These are phyloP conservation scores for Merluccius polli DNA, from an alignment of 2,797 vertebrate species.

Conservation along the genomic window DNA sequence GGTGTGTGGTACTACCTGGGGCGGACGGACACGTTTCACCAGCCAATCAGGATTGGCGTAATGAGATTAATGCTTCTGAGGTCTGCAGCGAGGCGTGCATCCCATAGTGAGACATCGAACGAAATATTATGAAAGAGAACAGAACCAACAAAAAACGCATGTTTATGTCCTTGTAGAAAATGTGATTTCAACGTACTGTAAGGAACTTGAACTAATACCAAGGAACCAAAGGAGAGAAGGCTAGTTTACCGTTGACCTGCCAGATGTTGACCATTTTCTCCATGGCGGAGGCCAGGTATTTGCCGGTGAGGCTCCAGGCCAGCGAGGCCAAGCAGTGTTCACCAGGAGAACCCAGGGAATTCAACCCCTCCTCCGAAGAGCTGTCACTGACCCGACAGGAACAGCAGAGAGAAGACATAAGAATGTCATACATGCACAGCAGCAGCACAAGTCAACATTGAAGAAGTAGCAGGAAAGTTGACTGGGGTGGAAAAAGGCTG, in stretches of 20 bases:
- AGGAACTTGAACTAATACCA: background rate
- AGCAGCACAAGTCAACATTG: background rate
- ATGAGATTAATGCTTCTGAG: too few species aligned
- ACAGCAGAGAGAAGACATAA: background rate
- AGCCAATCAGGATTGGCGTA: too few species aligned
- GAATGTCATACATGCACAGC: background rate
- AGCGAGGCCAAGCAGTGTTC: conserved; percentile 85
- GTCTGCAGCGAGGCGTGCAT: too few species aligned
- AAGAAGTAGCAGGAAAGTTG: background rate
- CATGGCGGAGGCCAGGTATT: conserved; percentile 88
- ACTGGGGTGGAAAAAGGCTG: background rate
- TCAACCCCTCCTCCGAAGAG: conserved; percentile 76
- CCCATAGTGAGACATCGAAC: too few species aligned
- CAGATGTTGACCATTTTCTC: conserved; percentile 98
- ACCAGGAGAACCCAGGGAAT: conserved; percentile 80
- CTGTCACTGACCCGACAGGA: conserved; percentile 71
- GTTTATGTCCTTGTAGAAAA: background rate
- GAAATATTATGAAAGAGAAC: too few species aligned
- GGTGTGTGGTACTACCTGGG: too few species aligned
- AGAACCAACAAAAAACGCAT: background rate
- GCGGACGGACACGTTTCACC: too few species aligned
- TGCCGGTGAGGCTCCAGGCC: conserved; percentile 92
- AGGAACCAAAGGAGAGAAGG: background rate
- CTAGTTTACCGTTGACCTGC: conserved; percentile 90
- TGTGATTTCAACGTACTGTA: too few species aligned